Conservation (phyloP, 2,797 vertebrate species). For the Poeciliopsis presidionis region DNA sequence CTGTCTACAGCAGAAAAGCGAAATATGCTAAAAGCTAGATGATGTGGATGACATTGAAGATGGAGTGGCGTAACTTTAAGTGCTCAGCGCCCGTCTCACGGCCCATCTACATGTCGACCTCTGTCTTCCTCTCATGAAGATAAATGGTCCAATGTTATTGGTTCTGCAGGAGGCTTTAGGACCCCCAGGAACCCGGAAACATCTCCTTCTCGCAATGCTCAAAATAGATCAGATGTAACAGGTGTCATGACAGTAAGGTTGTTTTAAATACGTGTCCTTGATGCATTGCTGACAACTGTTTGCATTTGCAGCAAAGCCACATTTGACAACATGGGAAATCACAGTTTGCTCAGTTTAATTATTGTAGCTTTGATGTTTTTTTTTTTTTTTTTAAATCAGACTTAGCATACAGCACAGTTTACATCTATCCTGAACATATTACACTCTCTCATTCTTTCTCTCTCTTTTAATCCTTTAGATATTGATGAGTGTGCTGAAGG, state of each 20-base stretch:
- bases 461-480: slow-evolving; percentile 75
- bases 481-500: slow-evolving; percentile 94
- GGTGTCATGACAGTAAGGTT: background rate
- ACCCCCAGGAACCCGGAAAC: slow-evolving; percentile 11
- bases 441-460: slow-evolving; percentile 4
- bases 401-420: slow-evolving; percentile 5
- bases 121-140: slow-evolving; percentile 61
- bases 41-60: slow-evolving; percentile 41
- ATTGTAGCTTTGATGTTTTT: background rate
- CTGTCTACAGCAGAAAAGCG: slow-evolving; percentile 13
- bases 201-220: slow-evolving; percentile 7
- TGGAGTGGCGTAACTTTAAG: slow-evolving; percentile 41
- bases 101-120: slow-evolving; percentile 50
- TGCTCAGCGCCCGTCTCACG: slow-evolving; percentile 39
- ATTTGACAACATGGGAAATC: slow-evolving; percentile 1
- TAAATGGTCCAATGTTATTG: slow-evolving; percentile 44
- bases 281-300: background rate
- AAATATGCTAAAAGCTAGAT: slow-evolving; percentile 10
- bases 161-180: slow-evolving; percentile 18
- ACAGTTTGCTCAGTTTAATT: slow-evolving; percentile 3
- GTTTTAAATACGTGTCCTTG: slow-evolving; percentile 5
- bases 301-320: background rate
- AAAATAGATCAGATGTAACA: slow-evolving; percentile 6
- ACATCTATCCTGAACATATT: slow-evolving; percentile 32
- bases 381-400: background rate